These are phyloP conservation scores for Camponotus pennsylvanicus DNA, from an alignment of 1,140 invertebrate genomes.

Conservation along the genomic window DNA sequence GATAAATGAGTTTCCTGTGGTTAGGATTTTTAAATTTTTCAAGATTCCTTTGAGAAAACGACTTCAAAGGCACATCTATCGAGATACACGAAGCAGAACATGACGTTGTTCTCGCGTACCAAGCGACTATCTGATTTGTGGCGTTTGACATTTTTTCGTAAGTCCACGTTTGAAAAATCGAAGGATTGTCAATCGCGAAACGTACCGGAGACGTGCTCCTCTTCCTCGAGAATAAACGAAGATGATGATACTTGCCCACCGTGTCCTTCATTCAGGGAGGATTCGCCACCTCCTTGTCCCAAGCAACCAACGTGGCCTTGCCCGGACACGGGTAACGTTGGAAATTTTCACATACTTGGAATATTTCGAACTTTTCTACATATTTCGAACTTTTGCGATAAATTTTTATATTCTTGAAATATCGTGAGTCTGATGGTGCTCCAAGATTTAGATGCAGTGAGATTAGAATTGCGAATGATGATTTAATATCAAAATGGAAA, in stretches of 20 bases:
- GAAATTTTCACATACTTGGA: not conserved
- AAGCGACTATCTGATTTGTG: not conserved
- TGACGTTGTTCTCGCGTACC: not conserved
- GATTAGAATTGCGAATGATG: conserved; percentile 13
- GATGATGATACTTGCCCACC: conserved; percentile 6
- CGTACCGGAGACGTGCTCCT: not conserved
- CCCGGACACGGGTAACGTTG: not conserved
- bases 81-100: not conserved
- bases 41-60: conserved; percentile 8
- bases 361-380: conserved; percentile 21
- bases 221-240: not conserved
- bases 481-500: conserved; percentile 3
- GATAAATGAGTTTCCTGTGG: not conserved
- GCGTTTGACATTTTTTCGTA: conserved; percentile 13
- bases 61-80: not conserved
- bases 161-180: not conserved
- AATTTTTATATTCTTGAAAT: conserved; percentile 5
- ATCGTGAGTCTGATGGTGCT: not conserved
- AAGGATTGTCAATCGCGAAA: not conserved
- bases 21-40: not conserved
- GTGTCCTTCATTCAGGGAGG: not conserved
- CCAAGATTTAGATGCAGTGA: conserved; percentile 14
- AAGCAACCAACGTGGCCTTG: not conserved
- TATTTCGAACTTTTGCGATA: conserved; percentile 40
- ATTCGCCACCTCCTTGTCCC: not conserved